Conservation (phyloP, 2,797 vertebrate species). For the Alauda arvensis region DNA sequence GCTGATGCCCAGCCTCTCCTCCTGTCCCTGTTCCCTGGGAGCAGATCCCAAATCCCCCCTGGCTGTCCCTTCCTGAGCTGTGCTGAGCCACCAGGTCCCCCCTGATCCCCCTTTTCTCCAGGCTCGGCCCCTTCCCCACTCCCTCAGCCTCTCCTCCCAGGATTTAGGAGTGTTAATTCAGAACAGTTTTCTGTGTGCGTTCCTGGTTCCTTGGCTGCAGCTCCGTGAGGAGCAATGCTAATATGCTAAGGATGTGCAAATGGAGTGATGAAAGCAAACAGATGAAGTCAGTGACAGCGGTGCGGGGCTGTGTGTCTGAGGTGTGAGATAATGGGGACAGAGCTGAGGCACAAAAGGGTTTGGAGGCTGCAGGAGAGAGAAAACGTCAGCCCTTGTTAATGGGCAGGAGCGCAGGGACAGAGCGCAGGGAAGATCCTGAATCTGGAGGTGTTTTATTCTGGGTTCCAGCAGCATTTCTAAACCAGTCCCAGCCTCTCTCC, state of each 20-base stretch:
- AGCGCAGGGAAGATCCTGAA: accelerated
- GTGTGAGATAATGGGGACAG: not conserved
- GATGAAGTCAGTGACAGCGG: not conserved
- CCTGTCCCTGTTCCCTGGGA: not conserved
- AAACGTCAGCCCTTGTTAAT: not conserved
- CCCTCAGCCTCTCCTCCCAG: not conserved
- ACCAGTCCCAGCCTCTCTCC: not conserved
- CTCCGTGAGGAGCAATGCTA: not conserved
- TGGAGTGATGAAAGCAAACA: not conserved
- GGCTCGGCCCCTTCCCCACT: not conserved
- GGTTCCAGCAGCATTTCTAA: not conserved
- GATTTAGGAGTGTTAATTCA: not conserved
- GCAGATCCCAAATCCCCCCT: accelerated
- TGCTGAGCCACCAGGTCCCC: not conserved
- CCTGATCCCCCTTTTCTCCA: not conserved
- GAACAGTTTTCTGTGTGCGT: accelerated
- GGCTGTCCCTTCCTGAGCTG: not conserved
- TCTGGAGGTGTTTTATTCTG: not conserved
- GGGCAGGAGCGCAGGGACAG: not conserved
- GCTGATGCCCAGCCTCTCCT: not conserved
- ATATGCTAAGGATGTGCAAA: not conserved
- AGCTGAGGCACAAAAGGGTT: not conserved
- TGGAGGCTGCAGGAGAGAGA: not conserved
- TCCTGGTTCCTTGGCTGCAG: not conserved
- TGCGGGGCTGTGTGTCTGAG: not conserved